These are phyloP conservation scores for Rhysida immarginata DNA, from an alignment of 1,140 invertebrate genomes.

Conservation along the genomic window DNA sequence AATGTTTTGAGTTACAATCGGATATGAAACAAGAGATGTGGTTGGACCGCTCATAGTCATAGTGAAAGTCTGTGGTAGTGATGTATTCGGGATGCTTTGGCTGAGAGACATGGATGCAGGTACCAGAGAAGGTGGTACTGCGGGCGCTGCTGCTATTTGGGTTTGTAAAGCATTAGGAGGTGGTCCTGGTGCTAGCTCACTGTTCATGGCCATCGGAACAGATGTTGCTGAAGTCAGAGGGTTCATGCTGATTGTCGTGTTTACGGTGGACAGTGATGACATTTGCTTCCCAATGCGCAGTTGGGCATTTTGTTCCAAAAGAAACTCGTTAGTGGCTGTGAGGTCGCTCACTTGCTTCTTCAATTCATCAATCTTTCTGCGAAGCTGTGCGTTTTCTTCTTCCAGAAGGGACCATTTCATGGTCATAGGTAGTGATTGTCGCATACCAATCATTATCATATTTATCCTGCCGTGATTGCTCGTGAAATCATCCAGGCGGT, in stretches of 20 bases:
- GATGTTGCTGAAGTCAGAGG: conserved; percentile 2
- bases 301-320: conserved; percentile 63
- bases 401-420: conserved; percentile 33
- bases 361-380: conserved; percentile 54
- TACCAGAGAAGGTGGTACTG: conserved; percentile 24
- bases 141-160: conserved; percentile 16
- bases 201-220: conserved; percentile 22
- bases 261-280: conserved; percentile 27
- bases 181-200: conserved; percentile 9
- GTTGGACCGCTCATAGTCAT: conserved; percentile 28
- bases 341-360: conserved; percentile 47
- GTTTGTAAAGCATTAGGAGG: conserved; percentile 30
- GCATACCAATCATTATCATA: not conserved
- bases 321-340: conserved; percentile 60
- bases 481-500: conserved; percentile 8
- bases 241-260: conserved; percentile 12
- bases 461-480: not conserved
- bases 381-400: conserved; percentile 52
- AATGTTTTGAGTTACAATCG: conserved; percentile 46
- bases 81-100: conserved; percentile 19
- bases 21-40: conserved; percentile 50
- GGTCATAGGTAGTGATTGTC: not conserved
- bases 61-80: conserved; percentile 28
- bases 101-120: conserved; percentile 20
- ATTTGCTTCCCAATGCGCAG: conserved; percentile 46